A percentile compares a stretch with the other conserved stretches of the same genome.
Evolutionary conservation across 2,888 invertebrate genomes (phyloP).

Genomic region (Cybosia mesomella): DNA sequence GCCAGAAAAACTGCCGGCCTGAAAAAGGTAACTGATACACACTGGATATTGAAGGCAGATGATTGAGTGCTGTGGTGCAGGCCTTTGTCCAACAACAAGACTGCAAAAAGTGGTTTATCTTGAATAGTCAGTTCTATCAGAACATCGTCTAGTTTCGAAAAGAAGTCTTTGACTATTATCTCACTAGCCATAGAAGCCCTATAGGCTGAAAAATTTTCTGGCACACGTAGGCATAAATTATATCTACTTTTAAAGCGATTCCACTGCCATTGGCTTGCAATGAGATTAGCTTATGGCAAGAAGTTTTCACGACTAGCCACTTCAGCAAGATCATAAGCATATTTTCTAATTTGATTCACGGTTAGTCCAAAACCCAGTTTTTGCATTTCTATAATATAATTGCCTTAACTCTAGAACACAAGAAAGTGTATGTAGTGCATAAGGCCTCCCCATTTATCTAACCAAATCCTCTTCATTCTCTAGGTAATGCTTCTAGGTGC

Average conservation of each 20-base stretch:
- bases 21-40: too few species aligned
- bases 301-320: neutral
- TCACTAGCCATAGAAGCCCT: neutral
- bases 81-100: too few species aligned
- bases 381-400: conserved; percentile 5
- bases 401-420: neutral
- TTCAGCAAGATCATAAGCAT: neutral
- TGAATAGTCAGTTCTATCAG: neutral
- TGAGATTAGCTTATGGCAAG: neutral
- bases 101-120: neutral
- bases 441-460: too few species aligned
- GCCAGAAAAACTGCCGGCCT: too few species aligned
- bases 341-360: neutral
- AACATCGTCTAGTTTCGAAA: neutral
- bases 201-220: conserved; percentile 4
- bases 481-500: neutral
- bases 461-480: too few species aligned
- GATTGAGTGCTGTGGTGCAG: too few species aligned
- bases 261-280: neutral
- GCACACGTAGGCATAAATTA: neutral
- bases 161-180: neutral
- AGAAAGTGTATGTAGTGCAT: neutral
- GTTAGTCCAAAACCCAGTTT: neutral
- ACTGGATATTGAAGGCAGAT: too few species aligned
- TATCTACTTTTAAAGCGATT: neutral